Base-by-base conservation (phyloP, 2,797 vertebrate species). In the Enteromius unitaeniatus region DNA sequence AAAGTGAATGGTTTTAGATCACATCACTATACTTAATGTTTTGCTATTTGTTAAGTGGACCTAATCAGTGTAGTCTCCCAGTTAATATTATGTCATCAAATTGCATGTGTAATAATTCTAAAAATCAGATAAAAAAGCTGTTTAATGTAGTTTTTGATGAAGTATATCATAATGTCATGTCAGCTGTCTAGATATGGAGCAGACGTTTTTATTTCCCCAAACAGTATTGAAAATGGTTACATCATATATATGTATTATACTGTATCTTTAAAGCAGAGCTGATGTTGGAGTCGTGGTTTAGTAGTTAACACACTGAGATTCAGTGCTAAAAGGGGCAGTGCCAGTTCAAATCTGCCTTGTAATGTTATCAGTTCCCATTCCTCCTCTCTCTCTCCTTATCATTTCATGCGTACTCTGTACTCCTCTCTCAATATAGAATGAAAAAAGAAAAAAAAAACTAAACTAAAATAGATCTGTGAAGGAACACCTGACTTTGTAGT, bases 391-490 rank as follows among this genome's bases (percentile, higher is more conserved):
- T 65, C 28, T 40, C 15, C 64, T 68, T 23, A 40, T 68, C 31
- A 28, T 79, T 53, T 58, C 34, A 5, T 79, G 2, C 13, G 21
- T 79, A 31, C 60, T 49, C 40, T 31, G 40, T 49, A n/a, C 23
- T 49, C 15, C 26, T 14, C 23, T 78, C 17, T 78, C 34, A 64
- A 62, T 21, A 70, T 70, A 28, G n/a, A 76, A 13, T 58, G 51
- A 37, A 82, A 64, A 34, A 23, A 64, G 64, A 82, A 19, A 21
- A 67, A 76, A 76, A 40, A 73, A 28, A 5, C 11, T 11, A 4
- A 31, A 14, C 3, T 17, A 49, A 62, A 74, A 31, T 8, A 65
- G 21, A 53, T 58, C 23, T 81, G 53, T 81, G 45, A 11, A 81
- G 4, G 17, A 60, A 53, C 67, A 80, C 19, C 37, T 47, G 53